phyloP scores from a whole-genome alignment of 2,888 invertebrate species.

The Keiferia lycopersicella region DNA sequence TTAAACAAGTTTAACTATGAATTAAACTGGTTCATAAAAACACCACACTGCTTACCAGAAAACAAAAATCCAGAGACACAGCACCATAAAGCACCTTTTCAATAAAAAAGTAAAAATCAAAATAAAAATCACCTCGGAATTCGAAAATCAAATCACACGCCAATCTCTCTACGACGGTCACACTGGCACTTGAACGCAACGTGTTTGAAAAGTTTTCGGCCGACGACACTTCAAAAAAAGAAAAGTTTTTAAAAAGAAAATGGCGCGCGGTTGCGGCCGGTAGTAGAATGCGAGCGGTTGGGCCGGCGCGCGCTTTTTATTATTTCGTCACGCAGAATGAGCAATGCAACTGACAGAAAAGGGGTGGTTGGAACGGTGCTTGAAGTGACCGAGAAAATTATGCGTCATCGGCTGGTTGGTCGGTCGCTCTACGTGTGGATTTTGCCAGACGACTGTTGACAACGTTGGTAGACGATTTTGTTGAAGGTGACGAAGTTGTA shows the following conservation, averaged over 20 bases:
- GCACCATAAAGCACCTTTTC: slow-evolving; percentile 39
- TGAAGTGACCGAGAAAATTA: slow-evolving; percentile 16
- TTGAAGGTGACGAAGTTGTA: not conserved
- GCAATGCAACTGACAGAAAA: slow-evolving; percentile 43
- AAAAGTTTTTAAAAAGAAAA: slow-evolving; percentile 34
- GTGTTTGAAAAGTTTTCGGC: slow-evolving; percentile 58
- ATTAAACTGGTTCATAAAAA: not conserved
- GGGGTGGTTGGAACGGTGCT: slow-evolving; percentile 32
- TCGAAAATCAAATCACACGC: slow-evolving; percentile 75
- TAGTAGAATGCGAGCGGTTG: slow-evolving; percentile 56
- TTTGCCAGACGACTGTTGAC: slow-evolving; percentile 4
- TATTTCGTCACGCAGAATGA: slow-evolving; percentile 74
- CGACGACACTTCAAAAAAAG: slow-evolving; percentile 42
- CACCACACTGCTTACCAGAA: slow-evolving; percentile 17
- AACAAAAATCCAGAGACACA: slow-evolving; percentile 40
- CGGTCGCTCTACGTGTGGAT: not conserved
- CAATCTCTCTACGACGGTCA: slow-evolving; percentile 73
- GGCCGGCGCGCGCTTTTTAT: slow-evolving; percentile 65
- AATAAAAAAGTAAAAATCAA: slow-evolving; percentile 38
- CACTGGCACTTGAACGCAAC: slow-evolving; percentile 76
- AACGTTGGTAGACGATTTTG: slow-evolving; percentile 9
- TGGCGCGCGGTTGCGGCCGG: slow-evolving; percentile 59
- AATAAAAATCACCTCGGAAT: slow-evolving; percentile 66
- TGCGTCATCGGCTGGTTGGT: slow-evolving; percentile 10
- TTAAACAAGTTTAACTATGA: too few species aligned